Evolutionary conservation across 2,888 invertebrate genomes (phyloP), one percentile per base, ranked within the genome.

Genomic region (Leuctra nigra): DNA sequence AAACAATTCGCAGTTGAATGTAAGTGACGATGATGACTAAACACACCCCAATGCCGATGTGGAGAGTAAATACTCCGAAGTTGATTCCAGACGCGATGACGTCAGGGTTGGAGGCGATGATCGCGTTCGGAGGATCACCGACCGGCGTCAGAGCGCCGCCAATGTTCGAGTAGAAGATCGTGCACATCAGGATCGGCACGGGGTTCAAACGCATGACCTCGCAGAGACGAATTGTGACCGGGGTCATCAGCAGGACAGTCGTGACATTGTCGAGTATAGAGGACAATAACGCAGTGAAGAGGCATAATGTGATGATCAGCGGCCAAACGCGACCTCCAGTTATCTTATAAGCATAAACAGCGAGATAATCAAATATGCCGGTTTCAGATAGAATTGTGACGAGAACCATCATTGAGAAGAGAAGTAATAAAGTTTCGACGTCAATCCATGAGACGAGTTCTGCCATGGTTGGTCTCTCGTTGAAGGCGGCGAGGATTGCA

Each of bases 351-450:
- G 88, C 85, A 55, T 83, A 70, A 0, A 91, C 86, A 9, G 94
- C 91, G 48, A 90, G 70, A 66, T 86, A 92, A 72, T 94, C 93
- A 64, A 94, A 94, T 61, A 93, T 75, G 0, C 94, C 94, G 0
- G 93, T 93, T 68, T 94, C 92, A 0, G 91, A 87, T 41, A 94
- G 74, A 50, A 94, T 84, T 0, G 90, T 85, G 0, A 94, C 92
- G 7, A 94, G 74, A 6, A 91, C 80, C 94, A 95, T 94, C 94
- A 94, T 95, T 52, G 91, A 87, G 70, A 91, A 90, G 1, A 92
- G 76, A 29, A 92, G 70, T 13, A 90, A 75, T 4, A 92, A 69
- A 0, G 91, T 87, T 67, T 92, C 91, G 64, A 87, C 79, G 64
- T 94, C 91, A 64, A 94, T 81, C 93, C 93, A 95, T 7, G 86